phyloP scores from a whole-genome alignment of 2,113 vertebrate genomes.

The Eulemur rufifrons region DNA sequence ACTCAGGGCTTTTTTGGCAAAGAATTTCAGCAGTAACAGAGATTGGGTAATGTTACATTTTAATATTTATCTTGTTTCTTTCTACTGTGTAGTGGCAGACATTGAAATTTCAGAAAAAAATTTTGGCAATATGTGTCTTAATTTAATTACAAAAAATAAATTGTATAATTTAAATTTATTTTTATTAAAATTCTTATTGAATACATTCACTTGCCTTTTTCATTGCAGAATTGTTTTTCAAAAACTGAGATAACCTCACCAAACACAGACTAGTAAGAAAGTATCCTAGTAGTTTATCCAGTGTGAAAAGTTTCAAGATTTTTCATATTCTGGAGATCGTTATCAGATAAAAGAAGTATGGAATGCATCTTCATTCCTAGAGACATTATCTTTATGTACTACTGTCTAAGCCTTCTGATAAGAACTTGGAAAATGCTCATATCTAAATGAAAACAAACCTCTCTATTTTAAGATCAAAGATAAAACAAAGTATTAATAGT shows the following conservation, averaged over 20 bases:
- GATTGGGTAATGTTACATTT: not conserved
- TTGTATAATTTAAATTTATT: not conserved
- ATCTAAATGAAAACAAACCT: not conserved
- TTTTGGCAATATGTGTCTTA: not conserved
- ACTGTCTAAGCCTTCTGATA: not conserved
- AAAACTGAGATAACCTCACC: not conserved
- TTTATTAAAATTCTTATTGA: not conserved
- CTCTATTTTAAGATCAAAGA: not conserved
- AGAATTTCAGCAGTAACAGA: not conserved
- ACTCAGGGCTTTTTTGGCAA: not conserved
- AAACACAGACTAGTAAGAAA: not conserved
- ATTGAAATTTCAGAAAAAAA: not conserved
- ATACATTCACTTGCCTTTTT: not conserved
- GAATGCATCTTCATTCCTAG: not conserved
- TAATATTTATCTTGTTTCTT: not conserved
- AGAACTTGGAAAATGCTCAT: not conserved
- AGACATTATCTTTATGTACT: not conserved
- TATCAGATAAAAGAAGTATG: not conserved
- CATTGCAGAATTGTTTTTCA: not conserved
- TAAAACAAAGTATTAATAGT: not conserved
- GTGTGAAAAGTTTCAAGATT: not conserved
- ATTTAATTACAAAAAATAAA: conserved; percentile 8
- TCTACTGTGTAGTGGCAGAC: not conserved
- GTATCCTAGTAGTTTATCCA: not conserved
- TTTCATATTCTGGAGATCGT: not conserved